Evolutionary conservation across 2,113 vertebrate species (phyloP).

Genomic region (Glaucidium brasilianum): DNA sequence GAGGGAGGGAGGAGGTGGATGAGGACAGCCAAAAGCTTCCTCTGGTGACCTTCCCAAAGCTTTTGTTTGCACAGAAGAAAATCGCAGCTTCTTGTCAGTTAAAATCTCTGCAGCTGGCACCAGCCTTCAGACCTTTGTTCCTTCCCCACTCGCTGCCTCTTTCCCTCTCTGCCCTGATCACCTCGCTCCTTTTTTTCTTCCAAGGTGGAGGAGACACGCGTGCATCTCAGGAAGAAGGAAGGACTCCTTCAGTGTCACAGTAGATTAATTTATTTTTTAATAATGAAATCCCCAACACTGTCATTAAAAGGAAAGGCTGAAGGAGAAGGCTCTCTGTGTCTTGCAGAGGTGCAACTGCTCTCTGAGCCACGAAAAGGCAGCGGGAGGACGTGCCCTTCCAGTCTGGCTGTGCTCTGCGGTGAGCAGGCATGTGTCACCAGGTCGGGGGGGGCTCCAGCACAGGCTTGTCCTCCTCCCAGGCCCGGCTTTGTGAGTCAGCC

Average conservation of each 20-base stretch:
- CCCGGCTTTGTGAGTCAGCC: neutral
- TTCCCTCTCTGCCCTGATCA: neutral
- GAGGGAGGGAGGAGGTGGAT: neutral
- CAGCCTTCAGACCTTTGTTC: neutral
- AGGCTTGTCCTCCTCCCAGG: neutral
- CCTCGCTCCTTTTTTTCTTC: neutral
- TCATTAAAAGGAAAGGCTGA: neutral
- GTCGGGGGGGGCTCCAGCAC: neutral
- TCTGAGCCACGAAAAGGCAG: rapidly evolving
- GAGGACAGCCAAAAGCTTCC: neutral
- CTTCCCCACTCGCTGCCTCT: neutral
- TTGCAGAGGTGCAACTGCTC: rapidly evolving
- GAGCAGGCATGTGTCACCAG: neutral
- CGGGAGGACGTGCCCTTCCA: neutral
- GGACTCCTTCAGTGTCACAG: neutral
- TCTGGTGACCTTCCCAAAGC: neutral
- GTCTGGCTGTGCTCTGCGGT: rapidly evolving
- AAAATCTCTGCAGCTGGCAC: neutral
- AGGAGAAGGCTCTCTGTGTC: neutral
- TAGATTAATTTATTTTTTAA: neutral
- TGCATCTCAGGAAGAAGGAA: neutral
- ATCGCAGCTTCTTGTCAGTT: neutral
- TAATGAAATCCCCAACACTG: rapidly evolving
- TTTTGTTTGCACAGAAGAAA: neutral
- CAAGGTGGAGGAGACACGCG: rapidly evolving